Evolutionary conservation across 2,797 vertebrate species (phyloP).

Genomic region (Arremon aurantiirostris): DNA sequence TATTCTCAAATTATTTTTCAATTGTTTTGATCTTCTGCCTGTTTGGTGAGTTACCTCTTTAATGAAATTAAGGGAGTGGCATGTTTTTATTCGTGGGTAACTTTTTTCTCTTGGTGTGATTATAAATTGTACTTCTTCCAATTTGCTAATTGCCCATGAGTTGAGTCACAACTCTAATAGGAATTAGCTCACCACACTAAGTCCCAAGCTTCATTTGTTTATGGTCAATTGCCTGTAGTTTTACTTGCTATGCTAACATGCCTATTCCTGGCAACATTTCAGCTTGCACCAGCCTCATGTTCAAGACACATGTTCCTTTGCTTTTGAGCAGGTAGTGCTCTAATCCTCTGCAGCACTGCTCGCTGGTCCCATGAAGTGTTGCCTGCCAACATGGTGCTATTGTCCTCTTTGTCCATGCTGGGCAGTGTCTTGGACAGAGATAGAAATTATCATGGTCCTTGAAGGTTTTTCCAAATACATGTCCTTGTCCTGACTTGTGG

Average conservation of each 20-base stretch:
- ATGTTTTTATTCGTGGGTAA: neutral
- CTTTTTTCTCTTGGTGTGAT: conserved; percentile 9
- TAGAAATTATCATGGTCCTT: neutral
- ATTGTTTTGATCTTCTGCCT: conserved; percentile 51
- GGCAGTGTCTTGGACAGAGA: neutral
- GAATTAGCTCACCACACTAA: neutral
- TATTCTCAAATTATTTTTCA: conserved; percentile 10
- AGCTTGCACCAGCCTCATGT: neutral
- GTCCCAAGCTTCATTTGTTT: neutral
- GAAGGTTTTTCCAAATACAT: neutral
- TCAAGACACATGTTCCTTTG: neutral
- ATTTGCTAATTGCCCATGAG: neutral
- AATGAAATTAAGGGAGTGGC: conserved; percentile 47
- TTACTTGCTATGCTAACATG: neutral
- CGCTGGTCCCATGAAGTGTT: neutral
- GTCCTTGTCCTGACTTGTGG: neutral
- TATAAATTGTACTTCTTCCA: conserved; percentile 32
- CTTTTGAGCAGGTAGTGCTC: neutral
- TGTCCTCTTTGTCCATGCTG: neutral
- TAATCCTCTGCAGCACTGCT: neutral
- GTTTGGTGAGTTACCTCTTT: conserved; percentile 16
- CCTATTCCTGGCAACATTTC: neutral
- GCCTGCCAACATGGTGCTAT: neutral
- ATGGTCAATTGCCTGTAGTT: neutral
- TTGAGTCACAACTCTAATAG: conserved; percentile 5